Percentiles rank a stretch among this genome's conserved stretches.
Evolutionary conservation across 2,797 vertebrate species (phyloP).

Genomic region (Apogon talboti): DNA sequence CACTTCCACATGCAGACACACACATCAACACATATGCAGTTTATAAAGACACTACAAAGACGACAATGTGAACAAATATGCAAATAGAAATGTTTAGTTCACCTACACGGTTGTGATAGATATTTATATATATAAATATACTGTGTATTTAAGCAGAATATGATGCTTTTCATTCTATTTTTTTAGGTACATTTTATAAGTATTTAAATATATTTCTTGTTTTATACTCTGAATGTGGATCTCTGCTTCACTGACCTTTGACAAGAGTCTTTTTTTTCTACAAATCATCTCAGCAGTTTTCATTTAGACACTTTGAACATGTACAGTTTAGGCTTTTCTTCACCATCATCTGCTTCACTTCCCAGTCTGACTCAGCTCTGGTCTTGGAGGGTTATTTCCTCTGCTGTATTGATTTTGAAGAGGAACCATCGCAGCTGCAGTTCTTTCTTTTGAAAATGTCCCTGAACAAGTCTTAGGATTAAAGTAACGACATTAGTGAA

Average conservation of each 20-base stretch:
- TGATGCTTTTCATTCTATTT: background rate
- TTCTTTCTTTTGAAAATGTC: slow-evolving; percentile 56
- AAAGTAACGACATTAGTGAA: slow-evolving; percentile 55
- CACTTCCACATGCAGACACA: slow-evolving; percentile 4
- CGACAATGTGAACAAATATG: background rate
- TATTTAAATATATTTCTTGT: background rate
- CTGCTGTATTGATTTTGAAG: slow-evolving; percentile 42
- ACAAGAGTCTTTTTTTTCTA: slow-evolving; percentile 21
- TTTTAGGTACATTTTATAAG: background rate
- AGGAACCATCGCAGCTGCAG: slow-evolving; percentile 63
- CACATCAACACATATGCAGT: slow-evolving; percentile 26
- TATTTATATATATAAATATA: no score
- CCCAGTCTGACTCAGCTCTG: slow-evolving; percentile 8
- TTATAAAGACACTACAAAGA: slow-evolving; percentile 11
- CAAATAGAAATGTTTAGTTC: slow-evolving; percentile 30
- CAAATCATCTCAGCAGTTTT: slow-evolving; percentile 30
- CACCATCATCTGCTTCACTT: slow-evolving; percentile 40
- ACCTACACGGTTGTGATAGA: background rate
- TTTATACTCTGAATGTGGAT: slow-evolving; percentile 12
- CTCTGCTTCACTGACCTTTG: slow-evolving; percentile 13
- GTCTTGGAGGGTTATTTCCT: slow-evolving; percentile 44
- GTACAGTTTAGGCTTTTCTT: background rate
- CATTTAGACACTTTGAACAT: slow-evolving; percentile 41
- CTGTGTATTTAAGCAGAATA: no score
- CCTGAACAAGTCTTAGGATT: slow-evolving; percentile 60